Evolutionary conservation across 30 jellyfish, hydroid and myxozoan species (phyloP), one percentile per base, ranked within the genome.

Genomic region (Clytia hemisphaerica): DNA sequence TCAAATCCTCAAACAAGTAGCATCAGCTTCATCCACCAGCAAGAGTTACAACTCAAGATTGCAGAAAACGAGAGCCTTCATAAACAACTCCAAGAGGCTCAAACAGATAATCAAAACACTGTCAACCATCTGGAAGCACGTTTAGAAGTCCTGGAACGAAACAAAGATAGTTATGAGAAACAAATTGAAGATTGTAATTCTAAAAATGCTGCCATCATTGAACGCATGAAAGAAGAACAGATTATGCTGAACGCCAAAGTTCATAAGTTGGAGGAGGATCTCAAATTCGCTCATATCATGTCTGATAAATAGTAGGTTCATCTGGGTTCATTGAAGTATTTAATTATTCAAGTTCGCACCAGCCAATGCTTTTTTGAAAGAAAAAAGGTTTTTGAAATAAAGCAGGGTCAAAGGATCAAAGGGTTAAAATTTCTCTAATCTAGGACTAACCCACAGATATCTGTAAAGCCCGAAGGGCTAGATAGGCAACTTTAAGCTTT

Each of bases 291-390:
- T 22, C 79, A 88, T 62, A 79, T 88, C 0, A 88, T 79, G 94
- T 76, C 86, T 53, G 97, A 88, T 36, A 88, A 88, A 71, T 88
- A 88, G 97, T 88, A 57, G 67, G 95, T 67, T n/a, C 15, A 16
- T 22, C 0, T 14, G 16, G 10, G 10, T 40, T 10, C 16, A n/a
- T 40, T n/a, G 14, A 40, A n/a, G n/a, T n/a, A n/a, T n/a, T n/a
- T n/a, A n/a, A 40, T 40, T 40, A 9, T n/a, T 40, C 15, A 40
- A 40, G n/a, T n/a, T 10, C 10, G 53, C 10, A n/a, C 15, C n/a
- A 40, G n/a, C 53, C 53, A 40, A 40, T 40, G 53, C 53, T 40
- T 40, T 40, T 7, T n/a, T n/a, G n/a, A n/a, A n/a, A n/a, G n/a
- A n/a, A n/a, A n/a, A n/a, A n/a, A n/a, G n/a, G n/a, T n/a, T n/a